Base-by-base conservation (phyloP, 2,797 vertebrate species). In the Parotocinclus haroldoi region DNA sequence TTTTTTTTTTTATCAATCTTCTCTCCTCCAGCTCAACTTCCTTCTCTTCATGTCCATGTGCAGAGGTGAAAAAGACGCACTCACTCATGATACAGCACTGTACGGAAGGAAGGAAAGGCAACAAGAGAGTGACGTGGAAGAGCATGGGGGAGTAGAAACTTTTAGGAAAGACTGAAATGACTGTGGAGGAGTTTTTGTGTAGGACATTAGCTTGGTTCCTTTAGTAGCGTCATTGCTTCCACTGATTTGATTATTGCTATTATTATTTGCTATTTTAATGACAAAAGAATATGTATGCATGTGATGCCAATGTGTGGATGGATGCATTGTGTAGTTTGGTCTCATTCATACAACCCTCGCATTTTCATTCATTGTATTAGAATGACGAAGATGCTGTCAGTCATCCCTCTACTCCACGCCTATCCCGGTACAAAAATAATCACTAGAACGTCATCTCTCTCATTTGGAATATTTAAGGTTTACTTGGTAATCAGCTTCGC, bases 381-480 rank as follows among this genome's bases (percentile, higher is more conserved):
- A 55, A 49, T 67, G 70, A 67, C 59, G 56, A 51, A 50, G 46
- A 60, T 38, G 48, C 42, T 73, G 65, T 66, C 56, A 56, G 19
- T 69, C 72, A 69, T 63, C 73, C 70, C 63, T 61, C 59, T 45
- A 36, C 38, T 44, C 56, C 14, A 44, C 7, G 18, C 55, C 40
- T 45, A 49, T 63, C 49, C 40, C 49, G 40, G 55, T n/a, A 53
- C 40, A 52, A 58, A 48, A 50, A 48, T 60, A 59, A 73, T 40
- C 63, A 50, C 51, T 58, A 58, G 76, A 56, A 75, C 67, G 67
- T 78, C 62, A 66, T 76, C 72, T 80, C 72, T 69, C 18, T 49
- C 49, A 54, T 54, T 67, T 68, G 61, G 44, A 50, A 49, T 63
- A 57, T 50, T n/a, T 73, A 80, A 75, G 81, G 77, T 82, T 75